Conservation (phyloP, 2,888 invertebrate genomes). For the Crematogaster levior region DNA sequence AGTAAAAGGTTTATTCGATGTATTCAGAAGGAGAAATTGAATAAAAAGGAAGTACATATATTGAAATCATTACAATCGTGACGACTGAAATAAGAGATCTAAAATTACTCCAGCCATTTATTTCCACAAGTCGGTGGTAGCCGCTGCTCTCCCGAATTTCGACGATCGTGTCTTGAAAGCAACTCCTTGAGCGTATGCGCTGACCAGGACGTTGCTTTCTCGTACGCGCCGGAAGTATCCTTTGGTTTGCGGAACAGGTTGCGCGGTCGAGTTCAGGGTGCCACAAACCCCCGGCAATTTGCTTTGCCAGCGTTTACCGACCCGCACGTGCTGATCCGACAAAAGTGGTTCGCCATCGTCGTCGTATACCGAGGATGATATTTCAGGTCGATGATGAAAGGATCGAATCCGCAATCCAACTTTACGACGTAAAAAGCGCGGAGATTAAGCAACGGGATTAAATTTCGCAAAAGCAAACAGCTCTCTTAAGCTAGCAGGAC, state of each 20-base stretch:
- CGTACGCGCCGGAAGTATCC: constrained; percentile 38
- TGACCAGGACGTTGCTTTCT: constrained; percentile 29
- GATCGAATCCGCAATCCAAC: neutral
- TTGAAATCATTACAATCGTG: neutral
- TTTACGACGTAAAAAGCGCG: neutral
- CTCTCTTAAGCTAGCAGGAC: too few relatives aligned
- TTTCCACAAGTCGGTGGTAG: too few relatives aligned
- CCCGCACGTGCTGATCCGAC: constrained; percentile 55
- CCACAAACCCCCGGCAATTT: constrained; percentile 55
- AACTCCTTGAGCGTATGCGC: neutral
- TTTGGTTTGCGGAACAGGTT: constrained; percentile 33
- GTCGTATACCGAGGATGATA: constrained; percentile 10
- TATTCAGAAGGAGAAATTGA: neutral
- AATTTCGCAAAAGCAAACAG: neutral
- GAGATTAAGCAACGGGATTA: constrained; percentile 31
- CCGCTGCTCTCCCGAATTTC: neutral
- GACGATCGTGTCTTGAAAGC: neutral
- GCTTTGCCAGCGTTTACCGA: constrained; percentile 44
- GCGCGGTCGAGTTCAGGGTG: constrained; percentile 41
- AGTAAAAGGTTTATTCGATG: constrained; percentile 50
- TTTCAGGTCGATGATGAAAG: neutral
- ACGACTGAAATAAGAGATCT: neutral
- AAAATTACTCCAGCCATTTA: neutral
- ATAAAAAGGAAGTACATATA: neutral
- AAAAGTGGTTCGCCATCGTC: constrained; percentile 44